A percentile compares a stretch with the other conserved stretches of the same genome.
Conservation (phyloP, 1,140 invertebrate genomes). For the Hermetia illucens region DNA sequence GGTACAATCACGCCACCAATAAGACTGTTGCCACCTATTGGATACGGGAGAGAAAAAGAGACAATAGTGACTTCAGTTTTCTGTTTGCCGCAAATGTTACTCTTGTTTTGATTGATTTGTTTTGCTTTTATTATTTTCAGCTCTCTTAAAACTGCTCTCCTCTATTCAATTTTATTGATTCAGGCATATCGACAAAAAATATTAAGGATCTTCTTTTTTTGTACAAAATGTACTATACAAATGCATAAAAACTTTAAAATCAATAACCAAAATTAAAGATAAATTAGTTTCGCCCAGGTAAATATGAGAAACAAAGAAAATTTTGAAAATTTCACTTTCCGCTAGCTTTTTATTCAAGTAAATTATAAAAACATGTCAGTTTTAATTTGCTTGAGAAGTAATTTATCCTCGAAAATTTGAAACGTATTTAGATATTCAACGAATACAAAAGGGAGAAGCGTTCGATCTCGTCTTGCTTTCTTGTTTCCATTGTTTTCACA, state of each 20-base stretch:
- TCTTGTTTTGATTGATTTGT: slow-evolving; percentile 6
- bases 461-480: neutral
- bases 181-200: neutral
- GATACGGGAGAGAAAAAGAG: slow-evolving; percentile 32
- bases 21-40: slow-evolving; percentile 28
- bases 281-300: neutral
- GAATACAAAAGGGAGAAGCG: neutral
- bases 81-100: slow-evolving; percentile 3
- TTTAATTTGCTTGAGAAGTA: neutral
- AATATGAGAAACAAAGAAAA: too few relatives aligned
- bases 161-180: slow-evolving; percentile 10
- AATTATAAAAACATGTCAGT: neutral
- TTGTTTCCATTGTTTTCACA: slow-evolving; percentile 6
- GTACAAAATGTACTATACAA: neutral
- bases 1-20: slow-evolving; percentile 29
- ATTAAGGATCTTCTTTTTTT: neutral
- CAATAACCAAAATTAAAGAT: slow-evolving; percentile 3
- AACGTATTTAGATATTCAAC: too few relatives aligned
- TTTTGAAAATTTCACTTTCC: too few relatives aligned
- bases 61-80: slow-evolving; percentile 31
- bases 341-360: neutral
- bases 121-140: too few relatives aligned
- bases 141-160: too few relatives aligned
- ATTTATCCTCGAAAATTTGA: too few relatives aligned
- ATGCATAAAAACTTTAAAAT: slow-evolving; percentile 5